These are phyloP conservation scores for Iselma pallidipennis DNA, from an alignment of 2,888 invertebrate genomes.

Conservation along the genomic window DNA sequence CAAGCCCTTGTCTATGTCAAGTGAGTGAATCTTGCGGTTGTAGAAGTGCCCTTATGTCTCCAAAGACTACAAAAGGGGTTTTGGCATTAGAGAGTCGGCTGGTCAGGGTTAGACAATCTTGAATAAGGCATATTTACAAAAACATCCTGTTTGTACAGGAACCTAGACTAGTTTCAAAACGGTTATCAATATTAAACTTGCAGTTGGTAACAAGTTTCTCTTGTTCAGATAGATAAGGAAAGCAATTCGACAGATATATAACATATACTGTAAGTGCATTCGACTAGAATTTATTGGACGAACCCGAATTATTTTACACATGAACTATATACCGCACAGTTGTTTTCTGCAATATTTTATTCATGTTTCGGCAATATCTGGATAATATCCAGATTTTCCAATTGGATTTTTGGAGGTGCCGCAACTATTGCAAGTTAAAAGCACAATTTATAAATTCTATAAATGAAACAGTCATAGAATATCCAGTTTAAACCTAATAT, in stretches of 20 bases:
- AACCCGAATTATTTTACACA: background rate
- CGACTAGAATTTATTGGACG: background rate
- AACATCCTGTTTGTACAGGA: background rate
- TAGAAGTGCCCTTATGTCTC: slow-evolving; percentile 22
- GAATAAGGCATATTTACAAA: background rate
- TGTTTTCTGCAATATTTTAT: background rate
- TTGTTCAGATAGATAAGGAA: background rate
- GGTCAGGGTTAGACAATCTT: background rate
- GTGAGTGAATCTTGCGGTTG: slow-evolving; percentile 17
- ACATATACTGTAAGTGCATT: background rate
- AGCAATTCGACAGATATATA: background rate
- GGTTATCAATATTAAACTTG: background rate
- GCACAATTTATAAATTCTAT: too few species aligned
- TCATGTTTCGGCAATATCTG: too few species aligned
- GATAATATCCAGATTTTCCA: too few species aligned
- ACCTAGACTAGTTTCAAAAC: background rate
- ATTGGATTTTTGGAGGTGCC: too few species aligned
- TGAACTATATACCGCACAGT: background rate
- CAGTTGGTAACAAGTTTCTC: background rate
- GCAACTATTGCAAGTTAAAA: too few species aligned
- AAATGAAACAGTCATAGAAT: too few species aligned
- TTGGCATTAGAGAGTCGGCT: background rate
- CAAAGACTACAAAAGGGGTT: slow-evolving; percentile 5
- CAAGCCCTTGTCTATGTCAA: slow-evolving; percentile 15
- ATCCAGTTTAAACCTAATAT: too few species aligned